Base-by-base conservation (phyloP, 2,888 invertebrate genomes). In the Euphydryas editha region DNA sequence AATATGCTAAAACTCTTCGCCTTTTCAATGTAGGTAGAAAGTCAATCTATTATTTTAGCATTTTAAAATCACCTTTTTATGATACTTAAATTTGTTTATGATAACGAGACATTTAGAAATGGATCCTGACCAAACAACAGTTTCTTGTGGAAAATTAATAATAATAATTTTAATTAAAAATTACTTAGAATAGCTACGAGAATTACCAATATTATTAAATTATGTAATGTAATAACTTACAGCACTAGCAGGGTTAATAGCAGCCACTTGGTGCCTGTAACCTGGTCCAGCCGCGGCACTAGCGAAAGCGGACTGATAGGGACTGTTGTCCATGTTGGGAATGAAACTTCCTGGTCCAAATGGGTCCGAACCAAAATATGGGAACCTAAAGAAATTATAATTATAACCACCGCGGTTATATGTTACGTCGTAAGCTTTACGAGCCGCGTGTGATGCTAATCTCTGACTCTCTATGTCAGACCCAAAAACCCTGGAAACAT, bases 221-320 rank as follows among this genome's bases (percentile, higher is more conserved):
- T 21, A 21, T 3, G 15, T 13, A 49, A 49, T 21, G 10, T 2
- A 13, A 15, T 20, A 20, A 21, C 90, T 90, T 87, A 95, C 95
- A 57, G 94, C 92, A 83, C 95, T 95, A 71, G 85, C 84, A 1
- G 95, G 95, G 73, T 81, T 93, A 37, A 95, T 93, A 8, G 84
- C 84, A 24, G 95, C 95, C 0, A 93, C 83, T 76, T 95, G 95
- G 59, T 92, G 92, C 17, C 84, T 82, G 67, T 88, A 94, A 20
- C 86, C 90, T 0, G 94, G 93, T 24, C 94, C 94, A 56, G 93
- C 84, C 1, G 90, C 85, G 0, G 93, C 94, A 46, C 92, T 83
- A 1, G 95, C 94, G 51, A 82, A 88, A 0, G 95, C 94, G 36
- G 80, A 78, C 69, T 86, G 82, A 69, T 81, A 64, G n/a, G 67